Evolutionary conservation across 2,888 invertebrate species (phyloP), one percentile per base, ranked within the genome.

Genomic region (Drosophila stalkeri): DNA sequence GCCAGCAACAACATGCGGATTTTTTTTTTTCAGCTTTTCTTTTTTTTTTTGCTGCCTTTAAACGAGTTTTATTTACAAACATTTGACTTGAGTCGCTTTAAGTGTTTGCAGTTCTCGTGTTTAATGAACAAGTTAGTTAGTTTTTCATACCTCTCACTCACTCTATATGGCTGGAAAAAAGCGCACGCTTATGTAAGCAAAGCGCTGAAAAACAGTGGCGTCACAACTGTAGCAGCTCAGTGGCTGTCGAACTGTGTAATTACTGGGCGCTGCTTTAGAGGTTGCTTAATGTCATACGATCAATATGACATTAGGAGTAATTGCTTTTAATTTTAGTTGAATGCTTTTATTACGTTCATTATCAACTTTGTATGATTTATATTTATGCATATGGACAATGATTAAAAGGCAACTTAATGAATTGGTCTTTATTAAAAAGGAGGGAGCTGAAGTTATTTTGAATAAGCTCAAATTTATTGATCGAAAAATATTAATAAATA

Each of bases 41-140:
- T 74, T 64, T 67, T 61, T 52, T 62, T 59, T 44, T 56, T 67
- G 60, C 75, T 75, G 55, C 46, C 72, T 70, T 70, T 75, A 83
- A 85, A 86, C 89, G 66, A 81, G 89, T 86, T 86, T 88, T 86
- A 81, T 89, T 86, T 89, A 86, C 81, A 88, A 86, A 86, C 81
- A 80, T 75, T 81, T 79, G 77, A 78, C 56, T 75, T 70, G 66
- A 57, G 64, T 62, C 61, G 59, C 55, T 69, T 63, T 60, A 65
- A 72, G 63, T 80, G 77, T 77, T 82, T 82, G 86, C 84, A 86
- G 83, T 88, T 86, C 88, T 86, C 86, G 81, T 81, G 83, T 77
- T 86, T 81, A 86, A 73, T 69, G 86, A 80, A 87, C 84, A 87
- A 87, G 86, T 85, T 83, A 74, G 71, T 82, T 82, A 52, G 44